phyloP scores from a whole-genome alignment of 2,888 invertebrate species.

The Oscheius sp. region DNA sequence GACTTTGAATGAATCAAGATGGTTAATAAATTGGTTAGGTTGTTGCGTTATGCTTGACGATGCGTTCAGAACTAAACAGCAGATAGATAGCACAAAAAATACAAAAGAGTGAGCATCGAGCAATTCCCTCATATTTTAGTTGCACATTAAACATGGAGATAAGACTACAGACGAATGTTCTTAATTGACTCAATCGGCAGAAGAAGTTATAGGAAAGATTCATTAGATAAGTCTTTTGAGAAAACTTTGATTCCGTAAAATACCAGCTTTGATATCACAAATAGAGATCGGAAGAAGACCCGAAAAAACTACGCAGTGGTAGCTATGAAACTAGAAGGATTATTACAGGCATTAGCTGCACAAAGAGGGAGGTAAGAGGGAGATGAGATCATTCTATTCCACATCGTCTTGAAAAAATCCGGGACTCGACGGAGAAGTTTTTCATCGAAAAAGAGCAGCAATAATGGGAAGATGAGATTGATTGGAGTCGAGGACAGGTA shows the following conservation, averaged over 20 bases:
- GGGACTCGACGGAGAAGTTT: neutral
- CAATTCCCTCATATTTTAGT: too few relatives aligned
- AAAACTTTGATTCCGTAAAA: neutral
- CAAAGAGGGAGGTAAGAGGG: constrained; percentile 7
- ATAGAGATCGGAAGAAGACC: neutral
- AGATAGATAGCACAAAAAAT: too few relatives aligned
- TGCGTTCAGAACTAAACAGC: too few relatives aligned
- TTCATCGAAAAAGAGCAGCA: constrained; percentile 7
- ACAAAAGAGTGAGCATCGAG: too few relatives aligned
- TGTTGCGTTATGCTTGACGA: too few relatives aligned
- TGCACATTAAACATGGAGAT: too few relatives aligned
- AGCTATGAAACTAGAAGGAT: constrained; percentile 5
- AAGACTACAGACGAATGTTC: too few relatives aligned
- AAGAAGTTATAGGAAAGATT: neutral
- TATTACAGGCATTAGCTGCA: neutral
- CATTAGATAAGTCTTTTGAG: neutral
- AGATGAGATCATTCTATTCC: neutral
- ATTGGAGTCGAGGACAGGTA: neutral
- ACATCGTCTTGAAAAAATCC: neutral
- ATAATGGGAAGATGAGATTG: neutral
- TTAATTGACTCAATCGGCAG: too few relatives aligned
- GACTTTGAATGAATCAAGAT: too few relatives aligned
- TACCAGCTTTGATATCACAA: constrained; percentile 1
- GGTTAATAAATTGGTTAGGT: too few relatives aligned
- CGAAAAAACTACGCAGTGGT: neutral